Evolutionary conservation across 2,113 vertebrate genomes (phyloP).

Genomic region (Ceyx melanurus): DNA sequence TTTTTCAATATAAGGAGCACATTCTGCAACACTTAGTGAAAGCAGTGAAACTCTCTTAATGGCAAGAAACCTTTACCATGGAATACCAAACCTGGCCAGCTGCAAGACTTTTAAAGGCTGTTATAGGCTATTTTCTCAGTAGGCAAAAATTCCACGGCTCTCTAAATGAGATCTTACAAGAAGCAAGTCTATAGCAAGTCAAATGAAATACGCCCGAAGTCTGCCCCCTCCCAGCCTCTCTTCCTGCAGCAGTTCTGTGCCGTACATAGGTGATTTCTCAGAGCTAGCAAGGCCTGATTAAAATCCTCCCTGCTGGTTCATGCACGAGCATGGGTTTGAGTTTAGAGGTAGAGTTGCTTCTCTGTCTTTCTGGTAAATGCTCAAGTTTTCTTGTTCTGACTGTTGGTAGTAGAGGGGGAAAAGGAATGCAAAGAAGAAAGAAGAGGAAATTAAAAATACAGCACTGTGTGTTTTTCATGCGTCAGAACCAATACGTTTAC

Average conservation of each 20-base stretch:
- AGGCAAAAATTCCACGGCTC: constrained; percentile 28
- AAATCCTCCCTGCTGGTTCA: constrained; percentile 61
- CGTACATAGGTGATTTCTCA: constrained; percentile 17
- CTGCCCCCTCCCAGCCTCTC: constrained; percentile 16
- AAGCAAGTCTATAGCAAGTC: constrained; percentile 31
- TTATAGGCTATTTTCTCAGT: constrained; percentile 54
- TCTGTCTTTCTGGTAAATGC: constrained; percentile 27
- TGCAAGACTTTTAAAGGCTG: constrained; percentile 45
- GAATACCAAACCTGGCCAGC: constrained; percentile 38
- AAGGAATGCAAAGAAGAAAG: constrained; percentile 8
- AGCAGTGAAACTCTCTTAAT: background rate
- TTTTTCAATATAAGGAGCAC: background rate
- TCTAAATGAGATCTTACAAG: constrained; percentile 58
- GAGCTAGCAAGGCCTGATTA: constrained; percentile 57
- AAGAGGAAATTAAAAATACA: constrained; percentile 48
- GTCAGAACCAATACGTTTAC: background rate
- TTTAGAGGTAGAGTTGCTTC: background rate
- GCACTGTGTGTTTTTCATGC: background rate
- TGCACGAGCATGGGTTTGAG: background rate
- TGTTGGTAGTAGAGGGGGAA: background rate
- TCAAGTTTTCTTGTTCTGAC: background rate
- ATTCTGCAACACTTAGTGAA: background rate
- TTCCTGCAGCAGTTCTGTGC: constrained; percentile 30
- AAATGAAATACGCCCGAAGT: constrained; percentile 23
- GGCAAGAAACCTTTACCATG: background rate